Evolutionary conservation across 2,113 vertebrate genomes (phyloP).

Genomic region (Rhizomys pruinosus): DNA sequence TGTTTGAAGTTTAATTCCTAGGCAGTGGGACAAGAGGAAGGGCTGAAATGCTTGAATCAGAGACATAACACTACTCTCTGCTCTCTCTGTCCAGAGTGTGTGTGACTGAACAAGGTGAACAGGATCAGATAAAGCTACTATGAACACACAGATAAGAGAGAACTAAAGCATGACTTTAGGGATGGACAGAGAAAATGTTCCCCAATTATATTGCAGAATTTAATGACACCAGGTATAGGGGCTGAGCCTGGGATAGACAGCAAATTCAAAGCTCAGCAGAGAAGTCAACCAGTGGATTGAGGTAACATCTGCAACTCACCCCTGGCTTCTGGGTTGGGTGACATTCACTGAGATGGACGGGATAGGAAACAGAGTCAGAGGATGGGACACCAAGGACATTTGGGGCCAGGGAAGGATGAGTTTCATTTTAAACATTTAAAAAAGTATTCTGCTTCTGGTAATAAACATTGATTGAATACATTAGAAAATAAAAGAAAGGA

Average conservation of each 20-base stretch:
- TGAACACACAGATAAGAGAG: background rate
- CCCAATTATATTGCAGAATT: background rate
- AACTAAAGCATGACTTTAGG: background rate
- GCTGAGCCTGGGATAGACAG: background rate
- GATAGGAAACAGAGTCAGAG: background rate
- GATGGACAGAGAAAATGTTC: background rate
- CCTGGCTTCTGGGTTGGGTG: background rate
- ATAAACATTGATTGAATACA: background rate
- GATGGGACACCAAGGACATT: background rate
- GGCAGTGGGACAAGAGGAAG: too few relatives aligned
- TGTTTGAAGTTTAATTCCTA: conserved; percentile 6
- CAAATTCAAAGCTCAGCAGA: too few relatives aligned
- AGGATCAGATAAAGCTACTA: background rate
- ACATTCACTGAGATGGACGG: background rate
- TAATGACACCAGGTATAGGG: background rate
- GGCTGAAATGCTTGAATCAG: background rate
- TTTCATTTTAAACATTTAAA: conserved; percentile 16
- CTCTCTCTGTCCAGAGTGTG: background rate
- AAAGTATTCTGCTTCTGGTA: conserved; percentile 43
- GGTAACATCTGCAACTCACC: background rate
- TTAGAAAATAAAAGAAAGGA: background rate
- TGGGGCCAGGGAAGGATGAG: background rate
- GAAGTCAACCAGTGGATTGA: too few relatives aligned
- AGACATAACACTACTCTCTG: background rate
- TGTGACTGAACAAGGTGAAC: background rate